Evolutionary conservation across 2,888 invertebrate genomes (phyloP), one percentile per base, ranked within the genome.

Genomic region (Hesperia comma): DNA sequence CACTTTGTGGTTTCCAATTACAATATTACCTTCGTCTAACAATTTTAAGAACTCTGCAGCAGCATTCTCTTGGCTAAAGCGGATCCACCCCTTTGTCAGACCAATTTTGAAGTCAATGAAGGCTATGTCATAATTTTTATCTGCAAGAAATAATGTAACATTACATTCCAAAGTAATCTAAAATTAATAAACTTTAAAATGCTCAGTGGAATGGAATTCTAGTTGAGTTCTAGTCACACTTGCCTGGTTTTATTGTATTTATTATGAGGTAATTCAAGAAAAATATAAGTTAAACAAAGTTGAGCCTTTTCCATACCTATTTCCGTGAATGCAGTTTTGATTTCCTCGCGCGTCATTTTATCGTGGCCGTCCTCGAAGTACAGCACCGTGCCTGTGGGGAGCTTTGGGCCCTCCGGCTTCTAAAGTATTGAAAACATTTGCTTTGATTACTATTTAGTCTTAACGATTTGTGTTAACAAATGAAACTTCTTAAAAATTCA

Each of bases 61-160:
- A 7, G 94, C 86, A 79, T 96, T 94, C 77, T 96, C 96, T 69
- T 94, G 95, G 3, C 94, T 85, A 61, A 97, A 93, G 51, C 97
- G 94, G 17, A 97, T 92, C 87, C 95, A 95, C 0, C 96, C 98
- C 75, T 95, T 94, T 5, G 93, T 87, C 72, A 97, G 95, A 0
- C 97, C 97, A 61, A 94, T 94, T 73, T 94, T 95, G 81, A 95
- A 97, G 79, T 97, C 96, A 70, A 98, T 94, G 81, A 94, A 98
- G 0, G 96, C 95, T 56, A 96, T 90, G 43, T 95, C 94, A 1
- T 90, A 85, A 54, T 93, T 93, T 58, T 79, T 81, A 72, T 71
- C 73, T 67, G 17, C 58, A 63, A 66, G 21, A 51, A 12, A 12
- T 12, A 1, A 10, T 12, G 10, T 37, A 8, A 37, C 6, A 8